Base-by-base conservation (phyloP, 2,113 vertebrate genomes). In the Alethe diademata region DNA sequence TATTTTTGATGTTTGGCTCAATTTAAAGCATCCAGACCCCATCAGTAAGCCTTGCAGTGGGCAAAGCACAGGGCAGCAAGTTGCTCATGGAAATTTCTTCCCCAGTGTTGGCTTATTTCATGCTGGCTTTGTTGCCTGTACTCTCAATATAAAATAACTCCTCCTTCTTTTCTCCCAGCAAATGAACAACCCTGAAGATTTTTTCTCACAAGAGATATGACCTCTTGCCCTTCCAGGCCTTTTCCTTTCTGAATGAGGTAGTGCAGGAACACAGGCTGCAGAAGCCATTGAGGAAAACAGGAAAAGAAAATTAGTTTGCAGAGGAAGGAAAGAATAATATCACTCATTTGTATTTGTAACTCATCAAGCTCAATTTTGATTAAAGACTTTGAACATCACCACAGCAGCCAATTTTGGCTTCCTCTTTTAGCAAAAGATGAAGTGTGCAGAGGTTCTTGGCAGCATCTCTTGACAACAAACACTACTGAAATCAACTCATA, bases 1-100 rank as follows among this genome's bases (percentile, higher is more conserved):
- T 91, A 26, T 85, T 90, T 97, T 65, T 76, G 29, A 75, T 62
- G 54, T 86, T 91, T 65, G 66, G 45, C 42, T 92, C 87, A 65
- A 61, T 91, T 95, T 78, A 40, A 87, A 69, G 20, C 66, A 43
- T 43, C 66, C 22, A 29, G 31, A 22, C 64, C 78, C 80, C 15
- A 45, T 60, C 72, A 88, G 16, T 69, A 72, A 92, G 29, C 40
- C 17, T 82, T 1, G 0, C 50, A 47, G 33, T 62, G 70, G 64
- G 38, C 48, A 83, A 57, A 90, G 66, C 74, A 65, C 50, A 42
- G 71, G 54, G 35, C 72, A 91, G 33, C 23, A 54, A 70, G 11
- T 25, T 70, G 36, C 35, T 79, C 5, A 1, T 40, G 26, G 58
- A 47, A 61, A 54, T 47, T 33, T 35, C 43, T 66, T 19, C 47